Conservation (phyloP, 2,888 invertebrate species). For the Erebia ligea region DNA sequence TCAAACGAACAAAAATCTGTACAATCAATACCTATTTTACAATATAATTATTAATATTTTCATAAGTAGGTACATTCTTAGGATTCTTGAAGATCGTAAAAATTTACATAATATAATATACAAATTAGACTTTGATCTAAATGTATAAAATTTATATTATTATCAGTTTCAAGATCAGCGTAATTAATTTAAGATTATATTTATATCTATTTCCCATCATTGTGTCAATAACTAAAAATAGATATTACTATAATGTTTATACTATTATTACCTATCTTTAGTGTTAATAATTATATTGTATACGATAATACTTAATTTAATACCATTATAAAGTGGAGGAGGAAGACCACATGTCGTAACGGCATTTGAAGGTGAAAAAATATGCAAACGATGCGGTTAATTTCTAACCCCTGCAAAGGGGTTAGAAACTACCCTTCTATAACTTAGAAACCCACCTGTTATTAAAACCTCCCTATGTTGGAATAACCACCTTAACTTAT, state of each 20-base stretch:
- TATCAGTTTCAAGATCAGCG: not conserved
- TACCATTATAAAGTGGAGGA: constrained; percentile 23
- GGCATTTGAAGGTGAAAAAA: constrained; percentile 63
- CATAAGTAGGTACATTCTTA: not conserved
- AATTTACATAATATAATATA: not conserved
- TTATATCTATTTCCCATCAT: too few relatives aligned
- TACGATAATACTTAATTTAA: constrained; percentile 22
- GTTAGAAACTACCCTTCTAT: constrained; percentile 59
- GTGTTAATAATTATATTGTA: not conserved
- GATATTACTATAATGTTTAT: too few relatives aligned
- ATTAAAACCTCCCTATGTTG: constrained; percentile 17
- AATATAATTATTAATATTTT: too few relatives aligned
- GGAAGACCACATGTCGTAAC: constrained; percentile 46
- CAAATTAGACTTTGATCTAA: not conserved
- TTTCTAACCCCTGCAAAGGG: constrained; percentile 65
- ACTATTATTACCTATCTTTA: not conserved
- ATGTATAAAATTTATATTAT: not conserved
- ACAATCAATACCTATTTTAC: too few relatives aligned
- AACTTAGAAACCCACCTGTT: constrained; percentile 77
- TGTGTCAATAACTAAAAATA: too few relatives aligned
- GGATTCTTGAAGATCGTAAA: not conserved
- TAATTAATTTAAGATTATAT: too few relatives aligned
- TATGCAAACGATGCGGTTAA: constrained; percentile 79
- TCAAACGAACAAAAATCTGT: too few relatives aligned
- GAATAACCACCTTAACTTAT: constrained; percentile 27